phyloP scores from a whole-genome alignment of 2,888 invertebrate genomes.

The Caenorhabditis panamensis region DNA sequence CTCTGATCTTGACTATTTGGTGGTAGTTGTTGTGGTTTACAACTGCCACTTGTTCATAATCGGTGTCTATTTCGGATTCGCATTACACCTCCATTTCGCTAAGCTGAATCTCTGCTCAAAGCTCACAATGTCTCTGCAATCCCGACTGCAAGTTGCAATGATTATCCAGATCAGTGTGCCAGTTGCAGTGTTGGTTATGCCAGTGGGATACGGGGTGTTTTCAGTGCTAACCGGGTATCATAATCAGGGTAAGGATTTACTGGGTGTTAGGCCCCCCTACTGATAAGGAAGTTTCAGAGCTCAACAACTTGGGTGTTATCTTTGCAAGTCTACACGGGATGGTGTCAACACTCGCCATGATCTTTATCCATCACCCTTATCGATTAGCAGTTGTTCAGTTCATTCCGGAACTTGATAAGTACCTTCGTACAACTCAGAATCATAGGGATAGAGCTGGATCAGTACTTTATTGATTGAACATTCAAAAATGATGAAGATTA shows the following conservation, averaged over 20 bases:
- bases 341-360: background rate
- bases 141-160: background rate
- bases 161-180: background rate
- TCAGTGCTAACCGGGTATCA: background rate
- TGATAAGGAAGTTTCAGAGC: background rate
- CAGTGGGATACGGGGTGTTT: background rate
- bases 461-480: background rate
- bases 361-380: background rate
- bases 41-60: background rate
- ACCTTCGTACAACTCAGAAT: background rate
- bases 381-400: background rate
- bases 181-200: background rate
- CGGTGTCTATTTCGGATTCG: slow-evolving; percentile 1
- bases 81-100: background rate
- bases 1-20: background rate
- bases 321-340: background rate
- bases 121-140: background rate
- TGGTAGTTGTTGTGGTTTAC: background rate
- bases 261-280: too few species aligned
- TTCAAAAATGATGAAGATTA: background rate
- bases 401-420: background rate
- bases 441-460: background rate
- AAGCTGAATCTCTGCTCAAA: background rate
- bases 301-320: background rate
- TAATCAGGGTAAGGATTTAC: slow-evolving; percentile 2